Conservation (phyloP, 2,888 invertebrate species). For the Caenorhabditis sp. region DNA sequence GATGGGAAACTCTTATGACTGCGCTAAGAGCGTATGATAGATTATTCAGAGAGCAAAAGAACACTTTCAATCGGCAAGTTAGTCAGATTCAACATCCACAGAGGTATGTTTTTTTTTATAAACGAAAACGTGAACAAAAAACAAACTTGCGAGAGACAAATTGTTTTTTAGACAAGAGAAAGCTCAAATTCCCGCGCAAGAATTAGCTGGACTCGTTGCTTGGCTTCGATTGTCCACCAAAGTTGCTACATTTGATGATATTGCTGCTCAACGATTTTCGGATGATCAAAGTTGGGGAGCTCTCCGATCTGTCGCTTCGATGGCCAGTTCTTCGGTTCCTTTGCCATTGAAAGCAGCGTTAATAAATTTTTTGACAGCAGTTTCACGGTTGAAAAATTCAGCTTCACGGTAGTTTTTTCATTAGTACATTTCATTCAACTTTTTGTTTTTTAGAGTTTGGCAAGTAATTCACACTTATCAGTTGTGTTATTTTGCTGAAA, state of each 20-base stretch:
- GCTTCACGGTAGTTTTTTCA: constrained; percentile 17
- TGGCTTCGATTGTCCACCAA: constrained; percentile 46
- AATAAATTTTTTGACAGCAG: constrained; percentile 50
- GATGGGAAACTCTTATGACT: constrained; percentile 51
- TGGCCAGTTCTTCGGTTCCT: constrained; percentile 47
- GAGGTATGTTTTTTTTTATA: constrained; percentile 7
- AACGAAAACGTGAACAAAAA: too few relatives aligned
- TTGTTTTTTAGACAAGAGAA: constrained; percentile 20
- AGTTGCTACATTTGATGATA: constrained; percentile 40
- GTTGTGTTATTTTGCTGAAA: constrained; percentile 44
- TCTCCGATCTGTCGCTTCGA: constrained; percentile 36
- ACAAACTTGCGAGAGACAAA: too few relatives aligned
- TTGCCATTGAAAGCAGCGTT: constrained; percentile 50
- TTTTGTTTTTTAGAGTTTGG: constrained; percentile 49
- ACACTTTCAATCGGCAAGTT: background rate
- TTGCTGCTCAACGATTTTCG: constrained; percentile 38
- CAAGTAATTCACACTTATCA: constrained; percentile 46
- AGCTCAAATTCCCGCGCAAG: constrained; percentile 39
- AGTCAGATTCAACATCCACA: constrained; percentile 11
- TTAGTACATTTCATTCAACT: too few relatives aligned
- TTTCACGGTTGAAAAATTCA: constrained; percentile 51
- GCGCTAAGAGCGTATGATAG: constrained; percentile 50
- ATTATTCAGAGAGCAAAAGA: constrained; percentile 34
- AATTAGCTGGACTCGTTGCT: constrained; percentile 49
- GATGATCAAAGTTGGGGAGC: constrained; percentile 51